A percentile compares a stretch with the other conserved stretches of the same genome.
Conservation (phyloP, 2,797 vertebrate genomes). For the Protosalanx chinensis region DNA sequence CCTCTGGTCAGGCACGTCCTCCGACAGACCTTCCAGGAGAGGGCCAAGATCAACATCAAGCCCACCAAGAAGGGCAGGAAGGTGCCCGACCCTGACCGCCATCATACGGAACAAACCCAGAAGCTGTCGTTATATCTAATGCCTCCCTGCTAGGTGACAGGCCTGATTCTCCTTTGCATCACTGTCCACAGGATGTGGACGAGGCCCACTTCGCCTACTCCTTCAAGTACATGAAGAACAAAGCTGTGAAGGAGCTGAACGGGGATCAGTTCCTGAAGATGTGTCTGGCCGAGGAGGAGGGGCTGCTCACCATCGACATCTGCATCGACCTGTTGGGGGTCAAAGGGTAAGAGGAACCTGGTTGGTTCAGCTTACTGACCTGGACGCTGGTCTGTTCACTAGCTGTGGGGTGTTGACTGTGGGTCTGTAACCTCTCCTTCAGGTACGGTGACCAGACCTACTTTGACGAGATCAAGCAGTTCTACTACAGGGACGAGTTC, state of each 20-base stretch:
- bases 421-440: slow-evolving; percentile 29
- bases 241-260: slow-evolving; percentile 93
- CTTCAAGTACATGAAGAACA: slow-evolving; percentile 98
- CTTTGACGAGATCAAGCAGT: slow-evolving; percentile 99
- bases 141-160: too few species aligned
- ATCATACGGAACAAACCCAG: not conserved
- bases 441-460: slow-evolving; percentile 93
- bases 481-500: slow-evolving; percentile 99
- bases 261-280: slow-evolving; percentile 98
- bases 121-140: too few species aligned
- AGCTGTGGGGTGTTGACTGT: slow-evolving; percentile 13
- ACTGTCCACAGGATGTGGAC: slow-evolving; percentile 83
- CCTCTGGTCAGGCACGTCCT: slow-evolving; percentile 96
- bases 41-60: slow-evolving; percentile 94
- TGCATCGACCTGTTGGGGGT: slow-evolving; percentile 96
- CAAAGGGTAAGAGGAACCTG: slow-evolving; percentile 82
- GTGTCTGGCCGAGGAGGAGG: slow-evolving; percentile 91
- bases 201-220: slow-evolving; percentile 96
- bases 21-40: slow-evolving; percentile 95
- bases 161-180: not conserved
- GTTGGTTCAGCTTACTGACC: not conserved
- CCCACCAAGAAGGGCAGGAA: slow-evolving; percentile 98
- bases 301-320: slow-evolving; percentile 88
- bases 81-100: slow-evolving; percentile 58
- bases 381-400: not conserved